Evolutionary conservation across 2,113 vertebrate genomes (phyloP).

Genomic region (Seriola rivoliana): DNA sequence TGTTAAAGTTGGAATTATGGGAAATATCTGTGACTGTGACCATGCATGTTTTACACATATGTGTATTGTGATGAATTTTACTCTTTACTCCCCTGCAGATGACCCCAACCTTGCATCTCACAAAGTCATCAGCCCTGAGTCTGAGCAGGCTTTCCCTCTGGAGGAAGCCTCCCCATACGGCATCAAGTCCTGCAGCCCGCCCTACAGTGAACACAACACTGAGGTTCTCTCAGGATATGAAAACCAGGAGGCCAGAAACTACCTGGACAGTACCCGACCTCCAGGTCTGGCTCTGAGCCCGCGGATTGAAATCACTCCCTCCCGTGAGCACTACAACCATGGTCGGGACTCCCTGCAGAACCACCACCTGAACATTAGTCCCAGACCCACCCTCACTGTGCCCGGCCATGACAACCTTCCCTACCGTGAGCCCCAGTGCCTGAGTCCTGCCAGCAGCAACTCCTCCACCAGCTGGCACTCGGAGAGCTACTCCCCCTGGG

Average conservation of each 20-base stretch:
- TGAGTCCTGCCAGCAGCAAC: conserved; percentile 98
- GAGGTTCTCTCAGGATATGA: conserved; percentile 89
- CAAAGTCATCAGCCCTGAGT: conserved; percentile 90
- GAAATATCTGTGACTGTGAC: background rate
- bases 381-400: conserved; percentile 94
- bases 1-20: background rate
- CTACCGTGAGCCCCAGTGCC: conserved; percentile 96
- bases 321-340: conserved; percentile 94
- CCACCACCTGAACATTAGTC: conserved; percentile 89
- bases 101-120: conserved; percentile 89
- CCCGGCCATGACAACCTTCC: conserved; percentile 90
- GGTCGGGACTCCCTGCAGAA: conserved; percentile 91
- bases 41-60: background rate
- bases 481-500: conserved; percentile 94
- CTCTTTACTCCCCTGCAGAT: conserved; percentile 83
- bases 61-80: background rate
- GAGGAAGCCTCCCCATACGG: conserved; percentile 90
- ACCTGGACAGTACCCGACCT: conserved; percentile 86
- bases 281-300: conserved; percentile 91
- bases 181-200: conserved; percentile 90
- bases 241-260: conserved; percentile 89
- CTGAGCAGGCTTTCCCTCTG: conserved; percentile 89
- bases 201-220: conserved; percentile 84
- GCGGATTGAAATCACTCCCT: conserved; percentile 97
- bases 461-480: conserved; percentile 99